These are phyloP conservation scores for Drosophila dives DNA, from an alignment of 2,888 invertebrate genomes.

Conservation along the genomic window DNA sequence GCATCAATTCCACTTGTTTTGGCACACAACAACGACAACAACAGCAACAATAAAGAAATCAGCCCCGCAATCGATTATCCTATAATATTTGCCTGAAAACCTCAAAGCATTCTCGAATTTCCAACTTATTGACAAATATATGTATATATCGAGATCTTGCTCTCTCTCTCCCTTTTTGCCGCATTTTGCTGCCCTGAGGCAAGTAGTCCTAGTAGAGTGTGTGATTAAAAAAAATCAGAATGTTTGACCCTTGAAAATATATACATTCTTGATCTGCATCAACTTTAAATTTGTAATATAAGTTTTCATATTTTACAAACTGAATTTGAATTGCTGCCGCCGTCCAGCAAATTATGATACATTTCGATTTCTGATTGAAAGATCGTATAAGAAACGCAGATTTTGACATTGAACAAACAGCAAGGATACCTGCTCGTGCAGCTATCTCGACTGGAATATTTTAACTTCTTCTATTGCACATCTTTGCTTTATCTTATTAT, in stretches of 20 bases:
- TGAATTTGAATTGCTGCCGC: background rate
- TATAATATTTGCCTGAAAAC: constrained; percentile 54
- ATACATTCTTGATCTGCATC: background rate
- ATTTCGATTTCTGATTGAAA: background rate
- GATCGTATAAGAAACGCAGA: background rate
- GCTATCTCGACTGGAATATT: background rate
- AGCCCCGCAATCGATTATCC: constrained; percentile 56
- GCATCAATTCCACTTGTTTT: constrained; percentile 72
- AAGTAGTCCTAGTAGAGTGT: background rate
- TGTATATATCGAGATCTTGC: constrained; percentile 1
- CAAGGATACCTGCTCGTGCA: background rate
- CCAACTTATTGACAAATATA: constrained; percentile 60
- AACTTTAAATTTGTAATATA: background rate
- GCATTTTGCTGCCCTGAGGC: background rate
- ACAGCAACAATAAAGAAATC: constrained; percentile 23
- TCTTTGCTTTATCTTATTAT: background rate
- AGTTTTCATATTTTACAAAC: background rate
- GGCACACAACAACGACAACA: constrained; percentile 58
- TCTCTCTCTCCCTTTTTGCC: background rate
- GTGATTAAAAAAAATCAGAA: background rate
- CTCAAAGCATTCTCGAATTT: constrained; percentile 53
- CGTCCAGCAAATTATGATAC: background rate
- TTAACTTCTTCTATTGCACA: background rate
- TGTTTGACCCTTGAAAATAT: background rate
- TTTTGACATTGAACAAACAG: background rate